phyloP scores from a whole-genome alignment of 1,140 invertebrate genomes.

The Bombyx mandarina region DNA sequence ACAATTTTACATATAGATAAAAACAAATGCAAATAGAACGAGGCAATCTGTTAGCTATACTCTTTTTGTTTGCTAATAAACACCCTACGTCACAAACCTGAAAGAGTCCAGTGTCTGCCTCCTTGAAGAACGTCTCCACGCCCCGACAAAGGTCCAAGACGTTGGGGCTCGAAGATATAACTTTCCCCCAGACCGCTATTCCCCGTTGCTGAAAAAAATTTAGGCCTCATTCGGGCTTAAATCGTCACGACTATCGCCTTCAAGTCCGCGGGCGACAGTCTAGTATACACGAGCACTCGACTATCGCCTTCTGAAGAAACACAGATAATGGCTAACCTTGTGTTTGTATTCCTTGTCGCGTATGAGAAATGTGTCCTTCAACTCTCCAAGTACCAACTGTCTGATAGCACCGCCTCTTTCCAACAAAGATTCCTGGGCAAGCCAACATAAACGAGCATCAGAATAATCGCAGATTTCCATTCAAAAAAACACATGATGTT shows the following conservation, averaged over 20 bases:
- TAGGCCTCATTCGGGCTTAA: too few species aligned
- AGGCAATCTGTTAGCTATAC: too few species aligned
- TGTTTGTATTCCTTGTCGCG: slow-evolving; percentile 44
- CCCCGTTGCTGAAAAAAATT: slow-evolving; percentile 29
- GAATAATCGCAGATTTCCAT: too few species aligned
- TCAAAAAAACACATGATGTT: too few species aligned
- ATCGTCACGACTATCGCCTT: too few species aligned
- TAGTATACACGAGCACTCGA: too few species aligned
- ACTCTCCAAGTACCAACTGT: slow-evolving; percentile 44
- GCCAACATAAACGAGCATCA: too few species aligned
- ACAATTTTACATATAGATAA: too few species aligned
- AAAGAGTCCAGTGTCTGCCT: slow-evolving; percentile 44
- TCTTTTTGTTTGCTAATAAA: neutral
- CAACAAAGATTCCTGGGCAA: slow-evolving; percentile 38
- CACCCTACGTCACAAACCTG: slow-evolving; percentile 28
- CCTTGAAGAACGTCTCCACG: slow-evolving; percentile 50
- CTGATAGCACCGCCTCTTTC: slow-evolving; percentile 50
- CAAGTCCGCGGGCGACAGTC: too few species aligned
- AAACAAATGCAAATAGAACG: too few species aligned
- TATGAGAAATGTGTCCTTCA: slow-evolving; percentile 46
- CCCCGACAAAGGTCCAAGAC: slow-evolving; percentile 48
- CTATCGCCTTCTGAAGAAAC: neutral
- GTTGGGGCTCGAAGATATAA: slow-evolving; percentile 37
- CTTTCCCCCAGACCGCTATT: slow-evolving; percentile 56
- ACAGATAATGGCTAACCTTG: slow-evolving; percentile 27